Percentiles rank a stretch among this genome's conserved stretches.
These are phyloP conservation scores for Tenrec ecaudatus DNA, from an alignment of 2,113 vertebrate genomes.

Conservation along the genomic window DNA sequence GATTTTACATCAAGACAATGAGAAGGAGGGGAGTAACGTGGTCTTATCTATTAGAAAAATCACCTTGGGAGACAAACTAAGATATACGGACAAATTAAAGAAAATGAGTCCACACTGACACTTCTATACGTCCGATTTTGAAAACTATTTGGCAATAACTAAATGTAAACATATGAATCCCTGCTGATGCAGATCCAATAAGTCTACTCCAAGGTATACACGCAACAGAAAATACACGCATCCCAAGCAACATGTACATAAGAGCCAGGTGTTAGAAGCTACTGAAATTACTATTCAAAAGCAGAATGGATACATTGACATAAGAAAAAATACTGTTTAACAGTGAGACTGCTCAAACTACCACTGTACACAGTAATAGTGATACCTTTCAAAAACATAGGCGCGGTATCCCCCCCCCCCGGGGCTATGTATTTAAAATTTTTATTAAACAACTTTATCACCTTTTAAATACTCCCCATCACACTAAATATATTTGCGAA, in stretches of 20 bases:
- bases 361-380: background rate
- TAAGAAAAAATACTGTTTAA: conserved; percentile 22
- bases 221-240: background rate
- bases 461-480: no score
- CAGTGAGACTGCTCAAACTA: conserved; percentile 47
- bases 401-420: no score
- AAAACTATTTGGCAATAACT: conserved; percentile 25
- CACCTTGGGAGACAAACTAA: conserved; percentile 6
- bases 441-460: no score
- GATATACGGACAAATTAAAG: background rate
- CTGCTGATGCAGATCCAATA: background rate
- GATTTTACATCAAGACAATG: conserved; percentile 41
- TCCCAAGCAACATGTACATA: conserved; percentile 56
- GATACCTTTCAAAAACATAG: conserved; percentile 21
- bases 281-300: conserved; percentile 33
- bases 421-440: no score
- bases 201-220: background rate
- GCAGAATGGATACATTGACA: conserved; percentile 15
- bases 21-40: conserved; percentile 27
- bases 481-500: no score
- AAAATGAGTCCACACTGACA: conserved; percentile 13
- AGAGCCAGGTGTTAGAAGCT: conserved; percentile 29
- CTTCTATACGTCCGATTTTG: background rate
- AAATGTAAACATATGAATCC: background rate
- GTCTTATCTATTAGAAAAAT: conserved; percentile 8